Conservation (phyloP, 2,888 invertebrate species). For the Oxyscelio sp. region DNA sequence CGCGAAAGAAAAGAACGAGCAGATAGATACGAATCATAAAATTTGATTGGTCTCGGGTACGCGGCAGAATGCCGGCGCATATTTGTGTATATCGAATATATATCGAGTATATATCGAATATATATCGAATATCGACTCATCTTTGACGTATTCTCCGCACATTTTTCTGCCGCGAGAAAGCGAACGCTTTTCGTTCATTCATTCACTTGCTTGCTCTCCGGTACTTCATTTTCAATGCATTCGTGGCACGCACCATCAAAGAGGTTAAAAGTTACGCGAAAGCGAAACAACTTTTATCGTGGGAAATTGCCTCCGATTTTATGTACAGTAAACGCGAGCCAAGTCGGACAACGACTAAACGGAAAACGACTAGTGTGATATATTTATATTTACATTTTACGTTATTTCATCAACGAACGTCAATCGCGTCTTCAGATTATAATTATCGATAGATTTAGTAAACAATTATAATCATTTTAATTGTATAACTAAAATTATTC, state of each 20-base stretch:
- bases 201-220: conserved; percentile 73
- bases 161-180: conserved; percentile 72
- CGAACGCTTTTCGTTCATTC: conserved; percentile 80
- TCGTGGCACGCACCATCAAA: conserved; percentile 73
- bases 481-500: too few species aligned
- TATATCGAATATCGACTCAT: conserved; percentile 80
- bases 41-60: conserved; percentile 85
- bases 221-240: conserved; percentile 74
- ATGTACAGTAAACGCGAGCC: too few species aligned
- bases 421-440: too few species aligned
- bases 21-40: conserved; percentile 87
- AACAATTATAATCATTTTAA: too few species aligned
- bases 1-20: conserved; percentile 80
- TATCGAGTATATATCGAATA: not conserved
- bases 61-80: conserved; percentile 77
- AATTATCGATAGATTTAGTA: too few species aligned
- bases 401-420: too few species aligned
- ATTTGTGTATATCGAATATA: conserved; percentile 77
- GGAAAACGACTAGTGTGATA: too few species aligned
- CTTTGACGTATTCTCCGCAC: conserved; percentile 79
- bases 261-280: conserved; percentile 71
- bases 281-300: conserved; percentile 70
- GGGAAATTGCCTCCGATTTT: conserved; percentile 65
- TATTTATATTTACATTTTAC: too few species aligned
- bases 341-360: too few species aligned